phyloP scores from a whole-genome alignment of 2,113 vertebrate species.

The Trematocara variabile region DNA sequence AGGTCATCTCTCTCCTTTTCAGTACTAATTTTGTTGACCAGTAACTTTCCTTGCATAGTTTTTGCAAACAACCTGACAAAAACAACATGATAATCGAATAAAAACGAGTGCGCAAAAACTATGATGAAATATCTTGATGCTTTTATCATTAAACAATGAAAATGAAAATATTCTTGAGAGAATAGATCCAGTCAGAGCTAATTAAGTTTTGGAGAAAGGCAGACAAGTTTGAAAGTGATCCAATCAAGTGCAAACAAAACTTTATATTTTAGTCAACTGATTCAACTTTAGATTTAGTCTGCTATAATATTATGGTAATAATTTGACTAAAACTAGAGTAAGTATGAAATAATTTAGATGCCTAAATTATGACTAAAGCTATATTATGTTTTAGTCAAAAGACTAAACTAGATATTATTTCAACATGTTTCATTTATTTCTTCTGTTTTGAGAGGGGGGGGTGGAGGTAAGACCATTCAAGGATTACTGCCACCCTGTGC shows the following conservation, averaged over 20 bases:
- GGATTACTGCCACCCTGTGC: neutral
- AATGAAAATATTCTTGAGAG: neutral
- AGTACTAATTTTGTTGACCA: neutral
- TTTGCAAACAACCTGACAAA: neutral
- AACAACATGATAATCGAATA: neutral
- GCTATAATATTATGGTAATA: neutral
- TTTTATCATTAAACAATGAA: neutral
- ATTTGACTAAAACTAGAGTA: neutral
- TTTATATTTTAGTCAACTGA: neutral
- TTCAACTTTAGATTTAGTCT: neutral
- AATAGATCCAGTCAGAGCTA: neutral
- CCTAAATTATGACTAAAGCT: neutral
- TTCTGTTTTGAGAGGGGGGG: neutral
- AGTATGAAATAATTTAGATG: neutral
- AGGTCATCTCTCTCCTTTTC: neutral
- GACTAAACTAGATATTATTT: neutral
- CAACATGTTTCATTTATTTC: neutral
- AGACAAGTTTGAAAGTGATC: neutral
- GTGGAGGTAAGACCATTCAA: neutral
- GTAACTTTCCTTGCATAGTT: neutral
- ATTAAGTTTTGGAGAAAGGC: neutral
- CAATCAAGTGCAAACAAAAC: neutral
- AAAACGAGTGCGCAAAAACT: fast-evolving
- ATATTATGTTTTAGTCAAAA: neutral
- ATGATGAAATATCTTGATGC: neutral